phyloP scores from a whole-genome alignment of 2,797 vertebrate genomes.

The Periophthalmus magnuspinnatus region DNA sequence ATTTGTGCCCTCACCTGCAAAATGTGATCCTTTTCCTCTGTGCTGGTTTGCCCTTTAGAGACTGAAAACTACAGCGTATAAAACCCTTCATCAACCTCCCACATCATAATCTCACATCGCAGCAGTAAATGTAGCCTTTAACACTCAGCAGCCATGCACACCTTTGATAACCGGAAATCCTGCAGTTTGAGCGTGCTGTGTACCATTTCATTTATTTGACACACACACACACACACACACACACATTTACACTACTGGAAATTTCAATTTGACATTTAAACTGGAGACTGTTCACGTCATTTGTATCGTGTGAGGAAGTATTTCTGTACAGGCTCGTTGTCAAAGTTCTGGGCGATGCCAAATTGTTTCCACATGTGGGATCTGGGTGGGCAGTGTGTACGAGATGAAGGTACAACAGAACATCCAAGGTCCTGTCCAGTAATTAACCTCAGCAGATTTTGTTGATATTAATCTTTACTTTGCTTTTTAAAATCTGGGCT shows the following conservation, averaged over 20 bases:
- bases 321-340: conserved; percentile 21
- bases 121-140: conserved; percentile 3
- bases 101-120: background rate
- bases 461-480: background rate
- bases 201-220: background rate
- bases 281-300: background rate
- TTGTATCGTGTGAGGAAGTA: conserved; percentile 3
- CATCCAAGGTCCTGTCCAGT: background rate
- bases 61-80: conserved; percentile 31
- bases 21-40: background rate
- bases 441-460: background rate
- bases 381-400: conserved; percentile 63
- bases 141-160: background rate
- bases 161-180: background rate
- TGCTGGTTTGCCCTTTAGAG: background rate
- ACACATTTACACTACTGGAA: background rate
- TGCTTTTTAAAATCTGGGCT: background rate
- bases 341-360: conserved; percentile 31
- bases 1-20: background rate
- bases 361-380: conserved; percentile 75
- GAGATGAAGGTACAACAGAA: background rate
- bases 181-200: background rate
- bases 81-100: conserved; percentile 4
- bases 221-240: background rate
- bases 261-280: background rate